Percentiles rank a stretch among this genome's conserved stretches.
Evolutionary conservation across 2,797 vertebrate species (phyloP).

Genomic region (Intellagama lesueurii): DNA sequence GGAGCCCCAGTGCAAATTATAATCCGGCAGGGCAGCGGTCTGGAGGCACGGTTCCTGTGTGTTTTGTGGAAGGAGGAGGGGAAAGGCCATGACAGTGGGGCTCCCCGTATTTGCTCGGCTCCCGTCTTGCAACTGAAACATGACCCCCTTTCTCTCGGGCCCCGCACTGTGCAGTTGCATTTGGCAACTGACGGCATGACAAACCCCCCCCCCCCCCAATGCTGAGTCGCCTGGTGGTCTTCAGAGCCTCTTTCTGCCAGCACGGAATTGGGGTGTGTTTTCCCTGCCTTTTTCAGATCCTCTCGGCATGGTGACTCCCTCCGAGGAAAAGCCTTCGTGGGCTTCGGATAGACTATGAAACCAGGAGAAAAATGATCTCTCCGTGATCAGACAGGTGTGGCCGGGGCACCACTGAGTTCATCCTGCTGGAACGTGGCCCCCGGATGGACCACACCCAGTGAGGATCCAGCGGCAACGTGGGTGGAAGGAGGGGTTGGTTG

Average conservation of each 20-base stretch:
- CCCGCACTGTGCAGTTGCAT: fast-evolving
- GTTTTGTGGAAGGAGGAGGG: neutral
- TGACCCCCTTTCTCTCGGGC: neutral
- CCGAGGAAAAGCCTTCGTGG: conserved; percentile 35
- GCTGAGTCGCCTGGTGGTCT: fast-evolving
- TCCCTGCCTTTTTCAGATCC: neutral
- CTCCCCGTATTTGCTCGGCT: neutral
- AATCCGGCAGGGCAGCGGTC: no score
- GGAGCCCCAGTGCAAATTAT: neutral
- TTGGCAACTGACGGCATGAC: no score
- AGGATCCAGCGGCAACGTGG: neutral
- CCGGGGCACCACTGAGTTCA: conserved; percentile 64
- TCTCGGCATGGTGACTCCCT: neutral
- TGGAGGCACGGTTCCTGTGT: neutral
- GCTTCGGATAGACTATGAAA: conserved; percentile 51
- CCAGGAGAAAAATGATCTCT: conserved; percentile 23
- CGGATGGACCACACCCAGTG: conserved; percentile 46
- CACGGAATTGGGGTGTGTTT: neutral
- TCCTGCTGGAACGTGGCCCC: conserved; percentile 53
- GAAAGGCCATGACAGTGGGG: neutral
- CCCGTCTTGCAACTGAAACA: neutral
- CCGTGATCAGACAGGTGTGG: conserved; percentile 55
- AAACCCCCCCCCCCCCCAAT: no score
- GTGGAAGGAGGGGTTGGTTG: neutral
- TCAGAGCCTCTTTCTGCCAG: fast-evolving